These are phyloP conservation scores for Urocitellus parryii DNA, from an alignment of 2,113 vertebrate species.

Conservation along the genomic window DNA sequence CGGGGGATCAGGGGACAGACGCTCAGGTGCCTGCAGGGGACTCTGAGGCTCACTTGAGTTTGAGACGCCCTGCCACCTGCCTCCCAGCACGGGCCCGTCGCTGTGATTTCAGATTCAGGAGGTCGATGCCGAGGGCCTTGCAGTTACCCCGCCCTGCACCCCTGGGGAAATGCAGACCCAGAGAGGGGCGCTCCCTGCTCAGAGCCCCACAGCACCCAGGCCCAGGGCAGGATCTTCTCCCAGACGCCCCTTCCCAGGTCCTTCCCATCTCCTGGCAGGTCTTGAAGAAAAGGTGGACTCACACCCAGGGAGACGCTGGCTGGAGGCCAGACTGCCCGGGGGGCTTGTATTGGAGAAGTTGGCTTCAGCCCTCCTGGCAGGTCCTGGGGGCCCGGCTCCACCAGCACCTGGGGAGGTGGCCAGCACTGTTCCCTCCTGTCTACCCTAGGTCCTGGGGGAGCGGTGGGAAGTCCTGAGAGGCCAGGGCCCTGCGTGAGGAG, in stretches of 20 bases:
- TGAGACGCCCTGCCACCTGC: not conserved
- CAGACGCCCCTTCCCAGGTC: not conserved
- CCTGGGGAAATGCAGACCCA: not conserved
- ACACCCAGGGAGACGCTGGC: not conserved
- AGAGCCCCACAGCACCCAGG: not conserved
- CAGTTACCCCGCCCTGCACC: too few species aligned
- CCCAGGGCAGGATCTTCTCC: not conserved
- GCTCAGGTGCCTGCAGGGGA: not conserved
- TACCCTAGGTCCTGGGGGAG: not conserved
- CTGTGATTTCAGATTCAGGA: not conserved
- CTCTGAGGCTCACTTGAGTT: not conserved
- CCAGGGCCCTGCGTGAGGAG: not conserved
- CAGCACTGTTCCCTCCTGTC: accelerated
- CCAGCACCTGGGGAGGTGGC: accelerated
- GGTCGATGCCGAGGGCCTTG: accelerated
- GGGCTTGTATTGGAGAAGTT: not conserved
- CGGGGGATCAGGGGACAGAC: too few species aligned
- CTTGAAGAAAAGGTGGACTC: not conserved
- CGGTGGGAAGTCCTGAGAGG: not conserved
- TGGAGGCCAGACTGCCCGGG: not conserved
- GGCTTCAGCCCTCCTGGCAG: too few species aligned
- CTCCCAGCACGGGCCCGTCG: accelerated
- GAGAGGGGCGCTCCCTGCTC: not conserved
- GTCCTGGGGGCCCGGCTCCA: not conserved
- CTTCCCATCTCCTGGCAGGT: too few species aligned